phyloP scores from a whole-genome alignment of 2,888 invertebrate genomes.

The Bombylius discolor region DNA sequence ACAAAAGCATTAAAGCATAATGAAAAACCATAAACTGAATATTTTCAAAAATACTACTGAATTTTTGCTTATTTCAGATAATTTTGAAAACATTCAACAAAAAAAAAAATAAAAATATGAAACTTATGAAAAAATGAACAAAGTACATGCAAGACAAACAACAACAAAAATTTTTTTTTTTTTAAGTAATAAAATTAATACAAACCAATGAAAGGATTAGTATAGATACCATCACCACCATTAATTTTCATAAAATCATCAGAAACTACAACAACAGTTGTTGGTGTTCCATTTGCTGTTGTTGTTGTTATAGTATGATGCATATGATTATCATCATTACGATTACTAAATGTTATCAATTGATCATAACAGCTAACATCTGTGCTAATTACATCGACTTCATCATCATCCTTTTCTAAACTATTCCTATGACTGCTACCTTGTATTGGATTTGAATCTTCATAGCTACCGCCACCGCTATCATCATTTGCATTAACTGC shows the following conservation, averaged over 20 bases:
- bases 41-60: too few species aligned
- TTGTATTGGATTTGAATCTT: conserved; percentile 34
- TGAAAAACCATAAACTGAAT: too few species aligned
- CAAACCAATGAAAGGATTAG: conserved; percentile 38
- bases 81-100: too few species aligned
- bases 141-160: not conserved
- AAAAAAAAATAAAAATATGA: not conserved
- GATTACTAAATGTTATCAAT: conserved; percentile 14
- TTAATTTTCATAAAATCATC: conserved; percentile 22
- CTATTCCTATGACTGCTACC: conserved; percentile 31
- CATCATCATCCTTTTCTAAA: conserved; percentile 32
- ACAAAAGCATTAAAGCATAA: too few species aligned
- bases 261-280: conserved; percentile 22
- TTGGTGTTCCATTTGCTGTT: not conserved
- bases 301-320: not conserved
- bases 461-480: conserved; percentile 35
- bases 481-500: conserved; percentile 34
- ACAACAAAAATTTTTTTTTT: not conserved
- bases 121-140: not conserved
- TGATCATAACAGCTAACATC: conserved; percentile 36
- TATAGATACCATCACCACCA: conserved; percentile 33
- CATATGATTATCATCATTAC: conserved; percentile 24
- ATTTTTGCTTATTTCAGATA: too few species aligned
- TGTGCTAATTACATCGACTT: conserved; percentile 33
- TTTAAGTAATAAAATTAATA: conserved; percentile 16